phyloP scores from a whole-genome alignment of 2,888 invertebrate species.

The Sicus ferrugineus region DNA sequence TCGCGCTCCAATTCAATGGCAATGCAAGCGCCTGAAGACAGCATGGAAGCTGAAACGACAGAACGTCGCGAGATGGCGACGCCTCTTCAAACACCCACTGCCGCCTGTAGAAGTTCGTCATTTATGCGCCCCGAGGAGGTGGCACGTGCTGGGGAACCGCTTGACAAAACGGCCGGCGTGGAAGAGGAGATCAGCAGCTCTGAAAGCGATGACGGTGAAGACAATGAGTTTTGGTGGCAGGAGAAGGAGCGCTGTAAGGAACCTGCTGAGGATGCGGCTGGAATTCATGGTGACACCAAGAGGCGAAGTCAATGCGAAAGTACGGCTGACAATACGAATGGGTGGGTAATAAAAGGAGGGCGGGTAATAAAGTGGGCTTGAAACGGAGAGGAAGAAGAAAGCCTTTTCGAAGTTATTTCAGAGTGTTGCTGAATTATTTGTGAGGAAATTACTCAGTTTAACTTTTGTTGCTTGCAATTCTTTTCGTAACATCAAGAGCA shows the following conservation, averaged over 20 bases:
- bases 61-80: slow-evolving; percentile 35
- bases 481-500: too few relatives aligned
- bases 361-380: background rate
- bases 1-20: slow-evolving; percentile 35
- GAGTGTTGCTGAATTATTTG: background rate
- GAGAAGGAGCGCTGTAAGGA: background rate
- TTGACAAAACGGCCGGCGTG: slow-evolving; percentile 20
- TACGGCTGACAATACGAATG: slow-evolving; percentile 44
- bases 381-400: too few relatives aligned
- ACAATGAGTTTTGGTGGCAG: slow-evolving; percentile 19
- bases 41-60: slow-evolving; percentile 28
- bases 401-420: too few relatives aligned
- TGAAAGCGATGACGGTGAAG: slow-evolving; percentile 31
- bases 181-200: slow-evolving; percentile 33
- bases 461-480: too few relatives aligned
- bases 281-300: slow-evolving; percentile 35
- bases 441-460: background rate
- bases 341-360: slow-evolving; percentile 44
- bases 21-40: slow-evolving; percentile 37
- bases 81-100: slow-evolving; percentile 14
- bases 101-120: slow-evolving; percentile 28
- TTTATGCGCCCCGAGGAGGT: too few relatives aligned
- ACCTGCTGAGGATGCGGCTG: background rate
- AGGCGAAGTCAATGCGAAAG: slow-evolving; percentile 47
- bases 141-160: slow-evolving; percentile 32